A percentile compares a stretch with the other conserved stretches of the same genome.
These are phyloP conservation scores for Heterochromis multidens DNA, from an alignment of 2,113 vertebrate species.

Conservation along the genomic window DNA sequence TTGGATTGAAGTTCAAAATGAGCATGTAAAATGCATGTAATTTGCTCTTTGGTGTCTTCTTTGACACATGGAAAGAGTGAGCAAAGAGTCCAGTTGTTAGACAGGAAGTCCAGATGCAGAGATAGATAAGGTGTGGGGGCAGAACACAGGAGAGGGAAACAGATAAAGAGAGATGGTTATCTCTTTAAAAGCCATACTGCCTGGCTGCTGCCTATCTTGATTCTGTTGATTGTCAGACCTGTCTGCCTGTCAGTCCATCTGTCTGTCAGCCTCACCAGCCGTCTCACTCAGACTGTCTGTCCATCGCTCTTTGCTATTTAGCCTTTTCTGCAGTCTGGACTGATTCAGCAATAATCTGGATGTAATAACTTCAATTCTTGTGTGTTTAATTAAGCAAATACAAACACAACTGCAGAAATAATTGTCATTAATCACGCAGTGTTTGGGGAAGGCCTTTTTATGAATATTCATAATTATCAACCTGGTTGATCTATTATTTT, in stretches of 20 bases:
- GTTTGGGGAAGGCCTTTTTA: conserved; percentile 70
- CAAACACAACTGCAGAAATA: conserved; percentile 27
- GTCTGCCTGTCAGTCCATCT: conserved; percentile 2
- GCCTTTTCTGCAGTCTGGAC: background rate
- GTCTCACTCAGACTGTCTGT: background rate
- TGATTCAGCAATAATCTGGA: conserved; percentile 19
- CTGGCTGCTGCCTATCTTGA: conserved; percentile 21
- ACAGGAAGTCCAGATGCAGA: conserved; percentile 55
- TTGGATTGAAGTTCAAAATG: background rate
- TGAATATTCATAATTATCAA: conserved; percentile 83
- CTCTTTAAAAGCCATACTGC: conserved; percentile 50
- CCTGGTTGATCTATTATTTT: conserved; percentile 87
- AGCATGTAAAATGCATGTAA: background rate
- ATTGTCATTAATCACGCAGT: conserved; percentile 66
- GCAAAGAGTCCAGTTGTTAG: conserved; percentile 27
- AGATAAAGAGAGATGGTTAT: conserved; percentile 61
- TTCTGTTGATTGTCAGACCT: conserved; percentile 9
- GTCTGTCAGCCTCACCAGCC: background rate
- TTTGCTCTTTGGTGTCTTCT: conserved; percentile 11
- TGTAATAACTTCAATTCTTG: background rate
- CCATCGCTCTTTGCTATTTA: background rate
- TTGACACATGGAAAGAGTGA: background rate
- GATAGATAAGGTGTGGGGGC: conserved; percentile 52
- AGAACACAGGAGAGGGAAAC: conserved; percentile 23
- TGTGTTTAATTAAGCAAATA: conserved; percentile 41